These are phyloP conservation scores for Nerophis ophidion DNA, from an alignment of 2,113 vertebrate species.

Conservation along the genomic window DNA sequence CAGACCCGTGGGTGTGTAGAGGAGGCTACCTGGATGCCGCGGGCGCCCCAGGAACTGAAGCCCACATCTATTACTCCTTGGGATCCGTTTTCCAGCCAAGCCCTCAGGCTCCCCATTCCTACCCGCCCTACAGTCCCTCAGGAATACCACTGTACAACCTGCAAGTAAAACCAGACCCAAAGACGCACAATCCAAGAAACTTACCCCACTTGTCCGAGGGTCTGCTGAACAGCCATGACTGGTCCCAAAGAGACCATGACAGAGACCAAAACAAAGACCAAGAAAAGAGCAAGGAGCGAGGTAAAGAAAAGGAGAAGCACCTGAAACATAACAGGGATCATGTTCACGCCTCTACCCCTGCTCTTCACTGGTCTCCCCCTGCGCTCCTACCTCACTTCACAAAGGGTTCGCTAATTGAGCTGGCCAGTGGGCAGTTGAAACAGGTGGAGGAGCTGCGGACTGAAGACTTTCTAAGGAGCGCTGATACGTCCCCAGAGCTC, in stretches of 20 bases:
- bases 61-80: conserved; percentile 71
- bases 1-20: conserved; percentile 55
- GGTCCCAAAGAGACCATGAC: conserved; percentile 47
- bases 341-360: conserved; percentile 40
- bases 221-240: conserved; percentile 65
- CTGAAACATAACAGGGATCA: conserved; percentile 7
- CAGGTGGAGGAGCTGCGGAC: conserved; percentile 73
- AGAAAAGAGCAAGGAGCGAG: conserved; percentile 46
- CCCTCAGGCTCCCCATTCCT: conserved; percentile 42
- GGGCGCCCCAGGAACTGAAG: conserved; percentile 54
- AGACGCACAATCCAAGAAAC: conserved; percentile 56
- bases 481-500: conserved; percentile 70
- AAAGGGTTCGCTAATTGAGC: conserved; percentile 76
- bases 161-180: conserved; percentile 55
- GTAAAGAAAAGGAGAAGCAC: conserved; percentile 33
- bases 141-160: conserved; percentile 57
- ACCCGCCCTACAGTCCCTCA: conserved; percentile 60
- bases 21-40: conserved; percentile 50
- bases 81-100: conserved; percentile 57
- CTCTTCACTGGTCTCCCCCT: conserved; percentile 50
- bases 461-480: conserved; percentile 73
- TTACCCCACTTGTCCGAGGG: conserved; percentile 60
- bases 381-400: conserved; percentile 77
- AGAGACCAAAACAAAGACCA: conserved; percentile 57
- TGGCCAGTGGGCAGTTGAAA: conserved; percentile 71